Base-by-base conservation (phyloP, 1,140 invertebrate species). In the Tetramorium parvispinum region DNA sequence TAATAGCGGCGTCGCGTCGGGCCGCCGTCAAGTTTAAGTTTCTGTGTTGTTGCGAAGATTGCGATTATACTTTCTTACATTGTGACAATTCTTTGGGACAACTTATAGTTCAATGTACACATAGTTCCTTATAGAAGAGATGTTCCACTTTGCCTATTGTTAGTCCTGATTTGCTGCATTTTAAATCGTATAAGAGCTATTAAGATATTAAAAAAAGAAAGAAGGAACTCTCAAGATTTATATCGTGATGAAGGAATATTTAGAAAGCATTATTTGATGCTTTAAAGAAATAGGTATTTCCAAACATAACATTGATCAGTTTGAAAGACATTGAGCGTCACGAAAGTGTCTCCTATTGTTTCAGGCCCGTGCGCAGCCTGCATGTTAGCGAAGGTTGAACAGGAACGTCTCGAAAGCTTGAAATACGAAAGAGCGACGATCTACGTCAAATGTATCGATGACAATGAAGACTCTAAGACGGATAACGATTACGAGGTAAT, bases 381-480 rank as follows among this genome's bases (percentile, higher is more conserved):
- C 59, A 94, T 94, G 85, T 68, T 91, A 5, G 93, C 93, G 3
- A 94, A 93, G 49, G 70, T 93, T 37, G 93, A 95, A 40, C 92
- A 93, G 68, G 95, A 95, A 79, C 91, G 93, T 8, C 55, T 94
- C 57, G 94, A 94, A 63, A 95, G 92, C 73, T 86, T 95, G 18
- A 95, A 93, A 63, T 95, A 95, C 77, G 95, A 95, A 0, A 92
- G 93, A 49, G 95, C 94, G 63, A 93, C 93, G 3, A 95, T 95
- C 78, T 95, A 94, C 61, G 93, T 95, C 53, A 94, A 94, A 32
- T 94, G 92, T 46, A 88, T 94, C 57, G 95, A 95, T 70, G 95
- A 95, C 3, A 93, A 75, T 61, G 95, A 95, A 18, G 94, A 94
- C 0, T 21, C 70, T 8, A 94, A 93, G 83, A 71, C 76, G 1